Base-by-base conservation (phyloP, 1,140 invertebrate genomes). In the Aphaenogaster floridana region DNA sequence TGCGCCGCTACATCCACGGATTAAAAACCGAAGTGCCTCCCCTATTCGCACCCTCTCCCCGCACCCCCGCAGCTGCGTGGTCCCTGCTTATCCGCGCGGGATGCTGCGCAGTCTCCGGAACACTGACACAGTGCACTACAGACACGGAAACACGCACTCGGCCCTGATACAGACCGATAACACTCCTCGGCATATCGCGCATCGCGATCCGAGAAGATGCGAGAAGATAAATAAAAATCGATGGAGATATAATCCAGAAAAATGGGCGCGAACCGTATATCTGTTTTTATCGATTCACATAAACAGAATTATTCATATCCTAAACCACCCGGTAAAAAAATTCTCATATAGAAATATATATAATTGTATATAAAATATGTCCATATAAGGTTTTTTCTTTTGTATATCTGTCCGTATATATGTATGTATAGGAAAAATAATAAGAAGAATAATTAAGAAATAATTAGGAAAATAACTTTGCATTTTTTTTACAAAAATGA, bases 21-120 rank as follows among this genome's bases (percentile, higher is more conserved):
- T 95, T 95, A 93, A 94, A 95, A 95, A 94, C 91, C 93, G 79
- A 93, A 94, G 94, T 93, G 88, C 86, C 84, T 80, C 86, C 80
- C 88, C 86, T 90, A 79, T 17, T 59, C 36, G 42, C 52, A 76
- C 45, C 81, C 77, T 54, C 39, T 61, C 42, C n/a, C 61, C 63
- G 54, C 48, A 81, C 66, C 86, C 84, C n/a, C 52, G 48, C n/a
- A 9, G n/a, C n/a, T 87, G 88, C 93, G 91, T 88, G 74, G 17
- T 57, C 11, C 50, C n/a, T 34, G 74, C 28, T 64, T 57, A 54
- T 36, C 64, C 74, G 17, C 48, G 52, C 42, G 74, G 52, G 87
- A 88, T 91, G 89, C 85, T 90, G 90, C 89, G 89, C 91, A 88
- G 74, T 81, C 88, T 87, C 84, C 54, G 64, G 76, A 84, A 50